These are phyloP conservation scores for Chiridota heheva DNA, from an alignment of 35 echinoderm and acorn worm genomes.

Conservation along the genomic window DNA sequence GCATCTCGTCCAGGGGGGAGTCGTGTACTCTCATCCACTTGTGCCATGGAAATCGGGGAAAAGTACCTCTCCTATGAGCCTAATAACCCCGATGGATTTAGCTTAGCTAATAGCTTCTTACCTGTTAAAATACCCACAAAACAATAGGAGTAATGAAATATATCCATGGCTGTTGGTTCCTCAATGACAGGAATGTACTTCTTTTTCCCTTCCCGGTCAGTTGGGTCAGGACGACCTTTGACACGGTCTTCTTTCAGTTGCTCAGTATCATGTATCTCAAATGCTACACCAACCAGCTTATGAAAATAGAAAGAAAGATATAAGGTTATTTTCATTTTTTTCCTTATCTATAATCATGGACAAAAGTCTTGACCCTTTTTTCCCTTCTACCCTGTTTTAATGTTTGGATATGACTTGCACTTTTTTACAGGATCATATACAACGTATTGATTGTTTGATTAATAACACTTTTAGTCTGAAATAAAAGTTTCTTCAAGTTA, in stretches of 20 bases:
- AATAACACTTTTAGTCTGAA: too few relatives aligned
- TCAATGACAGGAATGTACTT: conserved; percentile 59
- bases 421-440: background rate
- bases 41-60: too few relatives aligned
- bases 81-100: too few relatives aligned
- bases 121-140: conserved; percentile 94
- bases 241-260: conserved; percentile 21
- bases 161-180: conserved; percentile 61
- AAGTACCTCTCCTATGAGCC: too few relatives aligned
- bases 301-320: conserved; percentile 9
- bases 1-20: too few relatives aligned
- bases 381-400: too few relatives aligned
- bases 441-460: too few relatives aligned
- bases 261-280: conserved; percentile 95
- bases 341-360: background rate
- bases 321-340: background rate
- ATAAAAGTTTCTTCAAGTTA: too few relatives aligned
- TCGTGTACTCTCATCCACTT: too few relatives aligned
- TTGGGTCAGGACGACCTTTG: conserved; percentile 14
- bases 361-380: too few relatives aligned
- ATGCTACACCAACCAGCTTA: conserved; percentile 89
- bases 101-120: too few relatives aligned
- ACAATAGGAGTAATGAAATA: conserved; percentile 83
- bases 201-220: conserved; percentile 22
- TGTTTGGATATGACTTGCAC: background rate